Evolutionary conservation across 2,113 vertebrate species (phyloP).

Genomic region (Mugil cephalus): DNA sequence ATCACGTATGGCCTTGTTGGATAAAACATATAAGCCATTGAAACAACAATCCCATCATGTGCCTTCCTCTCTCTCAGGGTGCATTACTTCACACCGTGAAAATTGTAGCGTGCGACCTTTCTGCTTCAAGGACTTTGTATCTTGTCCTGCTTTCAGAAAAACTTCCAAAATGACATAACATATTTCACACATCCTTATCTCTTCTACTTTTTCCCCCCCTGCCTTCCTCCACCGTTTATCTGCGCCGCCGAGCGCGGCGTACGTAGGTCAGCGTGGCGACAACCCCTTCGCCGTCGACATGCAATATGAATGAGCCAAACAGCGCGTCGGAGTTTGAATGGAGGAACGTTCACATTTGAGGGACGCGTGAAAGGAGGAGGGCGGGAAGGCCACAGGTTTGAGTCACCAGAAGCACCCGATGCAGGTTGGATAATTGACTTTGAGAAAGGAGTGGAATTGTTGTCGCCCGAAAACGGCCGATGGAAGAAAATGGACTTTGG

Average conservation of each 20-base stretch:
- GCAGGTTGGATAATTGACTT: constrained; percentile 23
- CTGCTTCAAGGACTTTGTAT: constrained; percentile 45
- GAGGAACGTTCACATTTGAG: constrained; percentile 24
- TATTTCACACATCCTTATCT: constrained; percentile 14
- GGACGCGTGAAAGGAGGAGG: constrained; percentile 15
- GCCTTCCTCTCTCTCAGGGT: background rate
- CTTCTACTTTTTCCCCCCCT: background rate
- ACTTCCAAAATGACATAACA: background rate
- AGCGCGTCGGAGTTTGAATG: constrained; percentile 30
- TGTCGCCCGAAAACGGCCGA: background rate
- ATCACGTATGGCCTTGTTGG: background rate
- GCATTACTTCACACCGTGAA: constrained; percentile 16
- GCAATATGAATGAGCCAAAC: constrained; percentile 70
- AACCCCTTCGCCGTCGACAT: constrained; percentile 34
- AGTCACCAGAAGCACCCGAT: background rate
- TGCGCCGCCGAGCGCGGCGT: background rate
- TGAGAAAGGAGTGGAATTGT: background rate
- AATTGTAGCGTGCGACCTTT: constrained; percentile 56
- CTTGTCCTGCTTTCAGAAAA: background rate
- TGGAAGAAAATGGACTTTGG: background rate
- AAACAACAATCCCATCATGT: constrained; percentile 6
- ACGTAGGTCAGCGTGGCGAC: constrained; percentile 20
- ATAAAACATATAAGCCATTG: constrained; percentile 4
- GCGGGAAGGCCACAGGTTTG: background rate
- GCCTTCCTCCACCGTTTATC: constrained; percentile 5